phyloP scores from a whole-genome alignment of 2,888 invertebrate species.

The Plebejus melissa region DNA sequence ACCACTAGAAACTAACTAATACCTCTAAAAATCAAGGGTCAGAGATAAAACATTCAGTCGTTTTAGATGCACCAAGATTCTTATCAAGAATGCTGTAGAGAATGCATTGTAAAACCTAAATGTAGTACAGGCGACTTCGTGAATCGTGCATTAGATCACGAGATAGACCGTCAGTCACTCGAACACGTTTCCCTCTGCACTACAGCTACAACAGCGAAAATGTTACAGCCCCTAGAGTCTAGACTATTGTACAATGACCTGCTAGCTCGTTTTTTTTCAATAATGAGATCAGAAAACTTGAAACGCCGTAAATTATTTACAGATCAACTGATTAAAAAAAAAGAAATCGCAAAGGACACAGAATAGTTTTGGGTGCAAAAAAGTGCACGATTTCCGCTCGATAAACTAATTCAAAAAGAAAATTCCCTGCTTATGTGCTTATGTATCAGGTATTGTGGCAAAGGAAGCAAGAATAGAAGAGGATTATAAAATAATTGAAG shows the following conservation, averaged over 20 bases:
- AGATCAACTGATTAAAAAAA: no score
- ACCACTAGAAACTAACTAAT: no score
- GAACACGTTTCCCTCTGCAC: conserved; percentile 8
- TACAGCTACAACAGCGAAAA: neutral
- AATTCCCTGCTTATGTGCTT: no score
- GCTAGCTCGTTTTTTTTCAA: neutral
- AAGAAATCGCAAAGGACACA: no score
- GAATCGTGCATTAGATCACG: conserved; percentile 11
- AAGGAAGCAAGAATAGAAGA: neutral
- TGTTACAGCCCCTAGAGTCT: neutral
- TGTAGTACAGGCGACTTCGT: neutral
- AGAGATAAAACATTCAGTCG: neutral
- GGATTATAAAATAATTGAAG: neutral
- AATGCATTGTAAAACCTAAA: neutral
- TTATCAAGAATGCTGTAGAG: neutral
- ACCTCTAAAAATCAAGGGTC: neutral
- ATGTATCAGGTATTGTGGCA: no score
- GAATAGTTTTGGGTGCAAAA: no score
- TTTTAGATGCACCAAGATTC: neutral
- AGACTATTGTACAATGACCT: neutral
- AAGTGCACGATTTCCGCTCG: no score
- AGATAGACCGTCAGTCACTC: neutral
- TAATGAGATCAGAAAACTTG: neutral
- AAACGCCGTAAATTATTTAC: no score
- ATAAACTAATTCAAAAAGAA: no score